These are phyloP conservation scores for Ceyx erithaca DNA, from an alignment of 2,797 vertebrate species.

Conservation along the genomic window DNA sequence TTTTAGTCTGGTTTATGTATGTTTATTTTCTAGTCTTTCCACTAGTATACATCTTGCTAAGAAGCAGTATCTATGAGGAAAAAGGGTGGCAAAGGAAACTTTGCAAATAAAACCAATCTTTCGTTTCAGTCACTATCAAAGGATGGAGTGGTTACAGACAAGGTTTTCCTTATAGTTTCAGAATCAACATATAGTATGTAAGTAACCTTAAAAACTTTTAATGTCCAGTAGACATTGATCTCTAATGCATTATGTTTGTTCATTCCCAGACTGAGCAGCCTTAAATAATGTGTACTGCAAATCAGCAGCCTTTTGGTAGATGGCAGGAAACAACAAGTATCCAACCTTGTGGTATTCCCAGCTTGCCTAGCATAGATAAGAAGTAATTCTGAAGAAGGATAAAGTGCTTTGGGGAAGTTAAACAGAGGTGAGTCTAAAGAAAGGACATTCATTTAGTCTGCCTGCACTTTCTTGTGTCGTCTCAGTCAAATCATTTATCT, in stretches of 20 bases:
- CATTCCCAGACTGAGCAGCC: neutral
- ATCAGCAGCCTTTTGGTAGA: neutral
- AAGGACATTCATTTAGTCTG: neutral
- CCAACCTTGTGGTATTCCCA: neutral
- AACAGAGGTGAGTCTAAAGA: neutral
- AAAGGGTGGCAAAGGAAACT: neutral
- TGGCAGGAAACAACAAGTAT: neutral
- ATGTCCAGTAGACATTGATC: conserved; percentile 12
- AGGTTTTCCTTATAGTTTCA: conserved; percentile 19
- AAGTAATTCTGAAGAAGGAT: neutral
- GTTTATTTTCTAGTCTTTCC: neutral
- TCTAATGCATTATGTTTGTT: conserved; percentile 13
- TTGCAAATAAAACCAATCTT: neutral
- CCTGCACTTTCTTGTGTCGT: neutral
- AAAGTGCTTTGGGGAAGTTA: neutral
- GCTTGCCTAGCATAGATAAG: neutral
- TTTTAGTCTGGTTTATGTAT: neutral
- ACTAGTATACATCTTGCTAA: neutral
- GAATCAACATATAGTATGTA: conserved; percentile 25
- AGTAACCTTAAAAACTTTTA: conserved; percentile 50
- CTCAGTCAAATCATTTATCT: neutral
- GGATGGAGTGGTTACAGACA: neutral
- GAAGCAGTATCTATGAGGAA: neutral
- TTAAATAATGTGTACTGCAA: neutral
- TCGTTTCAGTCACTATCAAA: neutral